Conservation (phyloP, 1,140 invertebrate genomes). For the Protaetia brevitarsis region DNA sequence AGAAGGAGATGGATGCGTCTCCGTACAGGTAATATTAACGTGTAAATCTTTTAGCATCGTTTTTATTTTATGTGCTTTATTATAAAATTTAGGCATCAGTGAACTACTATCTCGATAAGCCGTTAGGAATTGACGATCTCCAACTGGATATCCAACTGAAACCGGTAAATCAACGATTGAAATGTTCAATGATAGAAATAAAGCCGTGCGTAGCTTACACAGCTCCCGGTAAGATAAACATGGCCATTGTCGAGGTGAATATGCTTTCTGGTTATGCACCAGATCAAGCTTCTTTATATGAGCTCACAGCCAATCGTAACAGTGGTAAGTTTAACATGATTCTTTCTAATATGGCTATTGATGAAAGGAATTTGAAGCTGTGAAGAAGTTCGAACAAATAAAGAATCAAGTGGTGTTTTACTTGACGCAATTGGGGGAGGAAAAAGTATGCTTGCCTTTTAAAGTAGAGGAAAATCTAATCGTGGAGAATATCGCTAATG, state of each 20-base stretch:
- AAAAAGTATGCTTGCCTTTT: too few species aligned
- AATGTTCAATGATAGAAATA: too few species aligned
- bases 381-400: conserved; percentile 53
- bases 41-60: too few species aligned
- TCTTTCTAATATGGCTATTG: background rate
- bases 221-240: too few species aligned
- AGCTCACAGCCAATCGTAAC: too few species aligned
- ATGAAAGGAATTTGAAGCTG: background rate
- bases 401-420: conserved; percentile 51
- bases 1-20: too few species aligned
- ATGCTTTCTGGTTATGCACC: too few species aligned
- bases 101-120: conserved; percentile 36
- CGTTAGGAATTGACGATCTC: conserved; percentile 39
- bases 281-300: too few species aligned
- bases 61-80: background rate
- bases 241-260: too few species aligned
- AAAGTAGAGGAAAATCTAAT: too few species aligned
- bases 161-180: too few species aligned
- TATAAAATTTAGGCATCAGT: background rate
- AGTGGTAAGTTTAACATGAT: conserved; percentile 29
- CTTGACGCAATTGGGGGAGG: conserved; percentile 50
- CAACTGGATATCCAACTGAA: conserved; percentile 37
- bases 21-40: conserved; percentile 50
- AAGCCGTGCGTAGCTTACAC: too few species aligned
- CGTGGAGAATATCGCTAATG: conserved; percentile 44